phyloP scores from a whole-genome alignment of 2,113 vertebrate species.

The sheep (Ovis aries) region DNA sequence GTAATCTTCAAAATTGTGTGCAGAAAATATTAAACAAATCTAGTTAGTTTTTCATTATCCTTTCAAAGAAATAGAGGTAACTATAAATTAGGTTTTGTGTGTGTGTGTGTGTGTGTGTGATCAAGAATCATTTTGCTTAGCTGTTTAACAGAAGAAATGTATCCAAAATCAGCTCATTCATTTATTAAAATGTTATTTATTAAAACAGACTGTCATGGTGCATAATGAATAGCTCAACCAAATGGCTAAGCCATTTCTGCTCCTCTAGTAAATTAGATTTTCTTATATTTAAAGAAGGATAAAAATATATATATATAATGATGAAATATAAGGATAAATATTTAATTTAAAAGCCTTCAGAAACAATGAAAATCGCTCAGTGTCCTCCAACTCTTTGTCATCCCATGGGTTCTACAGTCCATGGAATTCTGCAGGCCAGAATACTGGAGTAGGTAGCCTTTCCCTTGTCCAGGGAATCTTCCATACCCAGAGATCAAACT shows the following conservation, averaged over 20 bases:
- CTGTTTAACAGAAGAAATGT: not conserved
- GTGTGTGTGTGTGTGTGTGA: not conserved
- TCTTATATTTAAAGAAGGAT: not conserved
- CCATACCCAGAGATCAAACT: not conserved
- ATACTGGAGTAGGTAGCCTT: not conserved
- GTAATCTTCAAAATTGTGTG: not conserved
- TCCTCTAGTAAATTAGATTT: not conserved
- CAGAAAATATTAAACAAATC: not conserved
- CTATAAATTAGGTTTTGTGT: not conserved
- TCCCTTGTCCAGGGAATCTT: not conserved
- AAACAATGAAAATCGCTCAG: not conserved
- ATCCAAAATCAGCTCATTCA: not conserved
- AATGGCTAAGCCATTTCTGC: not conserved
- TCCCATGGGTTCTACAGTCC: not conserved
- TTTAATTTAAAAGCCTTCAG: not conserved
- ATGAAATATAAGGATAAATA: not conserved
- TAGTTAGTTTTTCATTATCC: not conserved
- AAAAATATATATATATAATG: not conserved
- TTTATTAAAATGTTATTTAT: not conserved
- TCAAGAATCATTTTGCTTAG: not conserved
- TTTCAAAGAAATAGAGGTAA: not conserved
- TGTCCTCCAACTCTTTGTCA: accelerated
- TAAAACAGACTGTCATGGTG: not conserved
- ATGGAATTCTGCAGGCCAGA: not conserved
- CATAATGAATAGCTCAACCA: not conserved